Conservation (phyloP, 2,797 vertebrate genomes). For the Erethizon dorsatum region DNA sequence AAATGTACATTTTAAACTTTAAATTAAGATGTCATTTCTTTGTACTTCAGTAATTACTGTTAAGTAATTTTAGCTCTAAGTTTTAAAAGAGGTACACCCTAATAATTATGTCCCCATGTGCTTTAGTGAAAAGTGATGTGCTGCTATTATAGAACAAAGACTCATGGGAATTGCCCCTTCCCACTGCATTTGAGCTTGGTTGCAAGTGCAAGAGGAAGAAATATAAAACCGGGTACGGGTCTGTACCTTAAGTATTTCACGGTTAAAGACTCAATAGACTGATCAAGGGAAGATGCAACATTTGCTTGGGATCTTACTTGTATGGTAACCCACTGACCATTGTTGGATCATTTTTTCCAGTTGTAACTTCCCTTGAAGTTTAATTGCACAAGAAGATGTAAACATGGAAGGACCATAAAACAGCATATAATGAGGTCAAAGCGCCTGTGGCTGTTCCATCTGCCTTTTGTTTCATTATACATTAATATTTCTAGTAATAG, state of each 20-base stretch:
- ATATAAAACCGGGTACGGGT: neutral
- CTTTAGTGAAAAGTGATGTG: conserved; percentile 44
- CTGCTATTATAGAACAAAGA: neutral
- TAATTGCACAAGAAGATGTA: conserved; percentile 38
- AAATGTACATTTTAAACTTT: conserved; percentile 66
- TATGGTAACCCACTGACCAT: neutral
- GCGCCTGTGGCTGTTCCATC: neutral
- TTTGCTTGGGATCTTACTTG: neutral
- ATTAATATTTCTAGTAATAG: conserved; percentile 17
- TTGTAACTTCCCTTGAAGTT: conserved; percentile 28
- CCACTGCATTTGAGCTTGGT: neutral
- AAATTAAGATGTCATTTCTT: conserved; percentile 64
- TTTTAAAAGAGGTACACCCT: conserved; percentile 30
- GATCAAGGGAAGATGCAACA: neutral
- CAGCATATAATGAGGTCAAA: neutral
- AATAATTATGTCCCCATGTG: neutral
- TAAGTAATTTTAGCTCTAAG: conserved; percentile 68
- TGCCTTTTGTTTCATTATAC: conserved; percentile 11
- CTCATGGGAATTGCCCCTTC: neutral
- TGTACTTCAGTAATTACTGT: conserved; percentile 57
- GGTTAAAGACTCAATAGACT: neutral
- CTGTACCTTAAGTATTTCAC: neutral
- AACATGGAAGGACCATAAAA: neutral
- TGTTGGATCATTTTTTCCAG: neutral
- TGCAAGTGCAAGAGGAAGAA: neutral